phyloP scores from a whole-genome alignment of 1,140 invertebrate species.

The Eciton burchellii region DNA sequence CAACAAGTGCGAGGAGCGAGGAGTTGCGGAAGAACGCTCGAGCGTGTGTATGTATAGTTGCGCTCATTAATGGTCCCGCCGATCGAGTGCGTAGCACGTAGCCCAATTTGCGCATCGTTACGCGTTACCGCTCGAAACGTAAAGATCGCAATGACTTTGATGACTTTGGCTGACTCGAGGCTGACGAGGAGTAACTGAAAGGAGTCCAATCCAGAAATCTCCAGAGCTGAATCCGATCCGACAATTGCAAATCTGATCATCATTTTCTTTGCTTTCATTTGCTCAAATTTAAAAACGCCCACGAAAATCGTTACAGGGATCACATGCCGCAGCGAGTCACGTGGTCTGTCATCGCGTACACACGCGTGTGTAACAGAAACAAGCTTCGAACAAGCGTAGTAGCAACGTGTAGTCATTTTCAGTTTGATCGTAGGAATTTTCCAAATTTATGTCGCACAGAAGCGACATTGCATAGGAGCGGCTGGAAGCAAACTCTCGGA shows the following conservation, averaged over 20 bases:
- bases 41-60: neutral
- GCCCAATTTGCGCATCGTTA: neutral
- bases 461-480: neutral
- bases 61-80: neutral
- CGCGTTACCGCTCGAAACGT: neutral
- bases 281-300: conserved; percentile 30
- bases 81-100: neutral
- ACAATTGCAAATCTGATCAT: no score
- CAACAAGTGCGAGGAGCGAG: neutral
- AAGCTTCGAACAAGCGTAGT: neutral
- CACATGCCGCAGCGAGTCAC: no score
- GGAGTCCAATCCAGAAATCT: no score
- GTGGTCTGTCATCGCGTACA: conserved; percentile 20
- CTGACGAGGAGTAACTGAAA: no score
- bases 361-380: neutral
- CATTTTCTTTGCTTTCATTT: conserved; percentile 20
- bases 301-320: conserved; percentile 22
- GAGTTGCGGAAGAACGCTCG: conserved; percentile 33
- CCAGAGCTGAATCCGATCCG: no score
- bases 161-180: no score
- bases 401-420: conserved; percentile 15
- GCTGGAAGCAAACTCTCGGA: neutral
- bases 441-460: conserved; percentile 46
- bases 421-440: conserved; percentile 51
- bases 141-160: no score